phyloP scores from a whole-genome alignment of 2,888 invertebrate genomes.

The Clunio marinus region DNA sequence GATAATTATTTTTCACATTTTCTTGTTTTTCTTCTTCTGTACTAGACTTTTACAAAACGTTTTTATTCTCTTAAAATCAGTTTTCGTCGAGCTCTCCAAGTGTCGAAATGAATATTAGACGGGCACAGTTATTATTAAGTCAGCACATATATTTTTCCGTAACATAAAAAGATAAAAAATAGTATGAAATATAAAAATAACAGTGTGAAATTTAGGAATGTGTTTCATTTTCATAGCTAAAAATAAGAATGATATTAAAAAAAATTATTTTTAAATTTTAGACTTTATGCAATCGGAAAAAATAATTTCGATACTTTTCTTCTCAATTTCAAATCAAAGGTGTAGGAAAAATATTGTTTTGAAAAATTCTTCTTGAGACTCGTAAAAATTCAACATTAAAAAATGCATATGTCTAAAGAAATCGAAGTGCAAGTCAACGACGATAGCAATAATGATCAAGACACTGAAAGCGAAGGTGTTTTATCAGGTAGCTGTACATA shows the following conservation, averaged over 20 bases:
- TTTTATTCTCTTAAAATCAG: background rate
- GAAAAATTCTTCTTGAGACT: no score
- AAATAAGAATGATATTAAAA: constrained; percentile 14
- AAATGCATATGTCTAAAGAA: no score
- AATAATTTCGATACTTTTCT: no score
- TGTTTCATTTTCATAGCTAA: background rate
- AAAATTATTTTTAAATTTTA: background rate
- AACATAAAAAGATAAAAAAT: background rate
- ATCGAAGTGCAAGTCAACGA: background rate
- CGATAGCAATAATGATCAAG: background rate
- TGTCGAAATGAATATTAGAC: constrained; percentile 2
- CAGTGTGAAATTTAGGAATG: background rate
- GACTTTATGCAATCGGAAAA: no score
- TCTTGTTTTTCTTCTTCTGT: background rate
- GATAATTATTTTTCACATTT: background rate
- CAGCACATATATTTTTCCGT: background rate
- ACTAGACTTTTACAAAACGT: background rate
- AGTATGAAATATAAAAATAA: background rate
- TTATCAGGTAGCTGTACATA: constrained; percentile 17
- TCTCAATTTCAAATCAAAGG: no score
- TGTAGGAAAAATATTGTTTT: no score
- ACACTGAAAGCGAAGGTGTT: background rate
- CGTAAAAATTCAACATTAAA: no score
- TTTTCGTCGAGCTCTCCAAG: constrained; percentile 20
- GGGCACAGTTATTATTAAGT: background rate